Evolutionary conservation across 2,797 vertebrate genomes (phyloP).

Genomic region (Rhabdomys pumilio): DNA sequence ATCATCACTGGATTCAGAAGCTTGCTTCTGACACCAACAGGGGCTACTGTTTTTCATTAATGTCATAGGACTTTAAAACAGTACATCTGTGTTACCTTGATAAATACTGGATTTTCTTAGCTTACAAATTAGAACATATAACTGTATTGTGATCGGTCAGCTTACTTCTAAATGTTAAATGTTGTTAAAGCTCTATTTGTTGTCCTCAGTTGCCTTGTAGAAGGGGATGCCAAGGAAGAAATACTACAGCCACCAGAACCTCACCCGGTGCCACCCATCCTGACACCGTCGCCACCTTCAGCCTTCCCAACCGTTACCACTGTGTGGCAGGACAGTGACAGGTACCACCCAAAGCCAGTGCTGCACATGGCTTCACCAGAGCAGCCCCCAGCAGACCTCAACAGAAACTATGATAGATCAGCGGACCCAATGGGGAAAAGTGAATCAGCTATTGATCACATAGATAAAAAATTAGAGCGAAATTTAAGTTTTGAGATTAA

Average conservation of each 20-base stretch:
- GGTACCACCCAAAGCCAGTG: conserved; percentile 98
- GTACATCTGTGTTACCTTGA: neutral
- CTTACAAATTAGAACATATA: conserved; percentile 15
- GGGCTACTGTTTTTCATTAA: neutral
- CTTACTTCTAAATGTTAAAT: neutral
- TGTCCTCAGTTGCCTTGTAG: conserved; percentile 93
- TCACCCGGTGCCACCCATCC: conserved; percentile 97
- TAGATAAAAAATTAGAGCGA: conserved; percentile 93
- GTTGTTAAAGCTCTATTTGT: conserved; percentile 25
- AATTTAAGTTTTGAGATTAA: conserved; percentile 99
- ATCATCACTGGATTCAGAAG: no score
- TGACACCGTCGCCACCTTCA: conserved; percentile 97
- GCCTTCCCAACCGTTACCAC: conserved; percentile 98
- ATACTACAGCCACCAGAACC: conserved; percentile 98
- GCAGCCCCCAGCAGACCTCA: conserved; percentile 93
- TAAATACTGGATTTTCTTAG: conserved; percentile 44
- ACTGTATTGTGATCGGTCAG: neutral
- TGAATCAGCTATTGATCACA: conserved; percentile 87
- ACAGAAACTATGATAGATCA: conserved; percentile 95
- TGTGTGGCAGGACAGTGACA: conserved; percentile 97
- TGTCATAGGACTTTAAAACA: neutral
- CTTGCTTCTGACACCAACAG: no score
- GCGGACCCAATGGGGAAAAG: conserved; percentile 88
- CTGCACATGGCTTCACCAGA: conserved; percentile 94
- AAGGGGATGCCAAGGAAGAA: conserved; percentile 98